Evolutionary conservation across 2,888 invertebrate genomes (phyloP).

Genomic region (Calliopum simillimum): DNA sequence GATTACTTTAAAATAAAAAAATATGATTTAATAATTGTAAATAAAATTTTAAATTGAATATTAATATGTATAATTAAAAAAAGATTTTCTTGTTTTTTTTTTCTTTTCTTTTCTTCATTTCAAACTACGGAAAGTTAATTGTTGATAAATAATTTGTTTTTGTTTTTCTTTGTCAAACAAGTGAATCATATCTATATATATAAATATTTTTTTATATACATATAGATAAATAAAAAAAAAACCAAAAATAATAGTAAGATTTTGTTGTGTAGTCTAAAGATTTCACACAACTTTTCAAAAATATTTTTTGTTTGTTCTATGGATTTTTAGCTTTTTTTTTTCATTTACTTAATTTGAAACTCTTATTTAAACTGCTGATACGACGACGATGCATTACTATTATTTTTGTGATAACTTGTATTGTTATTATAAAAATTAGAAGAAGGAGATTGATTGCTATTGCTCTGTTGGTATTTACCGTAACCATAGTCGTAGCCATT

Average conservation of each 20-base stretch:
- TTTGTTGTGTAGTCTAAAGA: constrained; percentile 35
- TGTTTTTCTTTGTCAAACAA: constrained; percentile 34
- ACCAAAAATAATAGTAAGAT: constrained; percentile 39
- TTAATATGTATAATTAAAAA: constrained; percentile 35
- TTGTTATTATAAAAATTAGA: constrained; percentile 64
- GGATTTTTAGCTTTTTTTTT: constrained; percentile 14
- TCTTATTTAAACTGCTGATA: constrained; percentile 60
- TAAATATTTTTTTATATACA: constrained; percentile 29
- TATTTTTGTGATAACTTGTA: constrained; percentile 65
- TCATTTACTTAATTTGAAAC: neutral
- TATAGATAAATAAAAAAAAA: constrained; percentile 36
- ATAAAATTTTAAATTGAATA: constrained; percentile 20
- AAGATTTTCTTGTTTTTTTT: constrained; percentile 36
- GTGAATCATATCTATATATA: constrained; percentile 31
- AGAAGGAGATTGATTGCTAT: constrained; percentile 60
- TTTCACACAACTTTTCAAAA: constrained; percentile 41
- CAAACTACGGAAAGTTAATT: constrained; percentile 30
- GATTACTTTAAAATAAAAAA: constrained; percentile 28
- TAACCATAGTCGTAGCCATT: constrained; percentile 79
- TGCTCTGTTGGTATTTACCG: constrained; percentile 65
- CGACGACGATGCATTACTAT: constrained; percentile 54
- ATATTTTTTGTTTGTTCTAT: constrained; percentile 23
- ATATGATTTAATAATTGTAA: constrained; percentile 55
- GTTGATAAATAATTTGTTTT: constrained; percentile 36
- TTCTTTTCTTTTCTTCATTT: constrained; percentile 38